Conservation (phyloP, 2,113 vertebrate genomes). For the Ifrita kowaldi region DNA sequence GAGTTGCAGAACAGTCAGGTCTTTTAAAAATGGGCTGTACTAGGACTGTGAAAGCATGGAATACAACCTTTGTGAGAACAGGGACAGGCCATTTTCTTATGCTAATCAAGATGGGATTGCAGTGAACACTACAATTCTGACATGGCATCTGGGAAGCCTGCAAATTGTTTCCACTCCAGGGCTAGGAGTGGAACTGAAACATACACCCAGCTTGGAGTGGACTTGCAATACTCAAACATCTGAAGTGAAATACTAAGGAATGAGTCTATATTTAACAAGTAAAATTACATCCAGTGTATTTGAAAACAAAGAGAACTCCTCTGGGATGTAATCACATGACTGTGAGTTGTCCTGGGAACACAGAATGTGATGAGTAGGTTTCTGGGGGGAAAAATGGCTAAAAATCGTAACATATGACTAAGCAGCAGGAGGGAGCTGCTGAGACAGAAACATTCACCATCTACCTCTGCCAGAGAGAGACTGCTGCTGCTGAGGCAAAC, state of each 20-base stretch:
- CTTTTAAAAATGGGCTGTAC: background rate
- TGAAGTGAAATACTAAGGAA: background rate
- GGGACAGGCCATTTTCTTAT: background rate
- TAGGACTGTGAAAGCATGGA: background rate
- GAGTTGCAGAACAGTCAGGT: background rate
- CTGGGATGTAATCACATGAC: constrained; percentile 36
- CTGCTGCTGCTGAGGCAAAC: background rate
- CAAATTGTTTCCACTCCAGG: background rate
- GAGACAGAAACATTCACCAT: background rate
- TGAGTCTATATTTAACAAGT: constrained; percentile 11
- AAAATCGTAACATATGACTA: background rate
- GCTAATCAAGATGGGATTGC: background rate
- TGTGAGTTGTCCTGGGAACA: background rate
- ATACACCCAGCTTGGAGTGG: background rate
- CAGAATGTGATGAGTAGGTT: background rate
- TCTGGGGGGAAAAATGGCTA: background rate
- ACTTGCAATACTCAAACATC: background rate
- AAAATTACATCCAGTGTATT: constrained; percentile 1
- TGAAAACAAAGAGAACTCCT: background rate
- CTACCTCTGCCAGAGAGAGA: background rate
- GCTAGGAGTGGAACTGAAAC: background rate
- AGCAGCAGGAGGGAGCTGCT: background rate
- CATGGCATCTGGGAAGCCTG: background rate
- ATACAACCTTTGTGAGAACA: background rate
- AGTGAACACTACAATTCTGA: background rate